Base-by-base conservation (phyloP, 2,888 invertebrate genomes). In the Pachliopta kotzebuea region DNA sequence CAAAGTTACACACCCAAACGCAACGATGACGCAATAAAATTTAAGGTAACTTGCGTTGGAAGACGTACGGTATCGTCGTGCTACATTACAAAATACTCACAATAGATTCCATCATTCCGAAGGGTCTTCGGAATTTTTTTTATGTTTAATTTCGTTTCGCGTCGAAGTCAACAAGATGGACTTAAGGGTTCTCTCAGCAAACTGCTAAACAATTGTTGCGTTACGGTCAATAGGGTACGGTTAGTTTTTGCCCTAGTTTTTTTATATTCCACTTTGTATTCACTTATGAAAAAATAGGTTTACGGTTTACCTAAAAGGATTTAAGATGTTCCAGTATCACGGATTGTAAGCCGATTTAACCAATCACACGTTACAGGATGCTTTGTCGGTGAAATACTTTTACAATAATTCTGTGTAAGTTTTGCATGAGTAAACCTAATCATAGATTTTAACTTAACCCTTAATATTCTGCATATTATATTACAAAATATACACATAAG, bases 151-250 rank as follows among this genome's bases (percentile, higher is more conserved):
- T 86, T 88, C 77, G 76, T 78, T 77, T 76, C 77, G 79, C 79
- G 79, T 80, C 74, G 86, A 79, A 88, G 90, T 91, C 90, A 91
- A 90, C 88, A 87, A 90, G 89, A 84, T 84, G 84, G 86, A 85
- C 85, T 86, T 76, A 81, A 83, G 86, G 82, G 83, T 79, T 82
- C 83, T 83, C 74, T 79, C 82, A 80, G 82, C 83, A 86, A 88
- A 88, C 86, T 87, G 83, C 84, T 87, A 89, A 90, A 90, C 90
- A 91, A 89, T 91, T 80, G 85, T 90, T 90, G 85, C 90, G 87
- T 90, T 89, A 90, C 79, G 88, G 89, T 89, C 89, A 90, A 90
- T 89, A 89, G 84, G 83, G 70, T 79, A 80, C 75, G 85, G 80
- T 76, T 69, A 62, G 80, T 84, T 87, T 88, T 88, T 88, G 77